Percentiles rank a stretch among this genome's conserved stretches.
Conservation (phyloP, 2,888 invertebrate species). For the Pristionchus fissidentatus region DNA sequence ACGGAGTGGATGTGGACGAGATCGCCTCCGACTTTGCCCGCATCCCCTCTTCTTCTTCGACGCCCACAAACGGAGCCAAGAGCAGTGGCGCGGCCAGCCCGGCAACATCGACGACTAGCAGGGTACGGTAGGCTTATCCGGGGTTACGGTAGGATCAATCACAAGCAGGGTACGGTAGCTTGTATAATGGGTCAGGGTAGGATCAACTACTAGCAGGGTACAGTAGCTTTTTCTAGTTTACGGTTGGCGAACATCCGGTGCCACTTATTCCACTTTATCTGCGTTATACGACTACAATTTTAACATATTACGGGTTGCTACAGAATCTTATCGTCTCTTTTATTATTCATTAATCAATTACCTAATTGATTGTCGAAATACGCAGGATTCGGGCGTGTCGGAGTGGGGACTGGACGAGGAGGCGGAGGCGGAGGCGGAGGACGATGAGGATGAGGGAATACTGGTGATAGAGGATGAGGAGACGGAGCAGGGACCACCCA, state of each 20-base stretch:
- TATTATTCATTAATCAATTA: not conserved
- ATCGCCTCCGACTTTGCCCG: not conserved
- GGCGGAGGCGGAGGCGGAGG: conserved; percentile 36
- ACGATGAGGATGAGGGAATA: not conserved
- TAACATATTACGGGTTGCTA: no score
- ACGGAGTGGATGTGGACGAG: not conserved
- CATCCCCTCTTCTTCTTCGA: not conserved
- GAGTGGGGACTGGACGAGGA: conserved; percentile 45
- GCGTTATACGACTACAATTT: no score
- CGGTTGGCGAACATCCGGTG: no score
- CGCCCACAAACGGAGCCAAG: not conserved
- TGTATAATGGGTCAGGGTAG: no score
- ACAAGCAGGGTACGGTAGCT: not conserved
- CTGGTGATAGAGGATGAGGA: not conserved
- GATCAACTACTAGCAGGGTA: no score
- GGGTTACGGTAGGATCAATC: not conserved
- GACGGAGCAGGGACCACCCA: not conserved
- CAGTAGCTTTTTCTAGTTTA: no score
- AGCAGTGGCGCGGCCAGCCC: not conserved
- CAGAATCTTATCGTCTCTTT: not conserved
- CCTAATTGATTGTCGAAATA: not conserved
- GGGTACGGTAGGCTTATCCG: no score
- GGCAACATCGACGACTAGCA: not conserved
- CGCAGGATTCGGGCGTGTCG: conserved; percentile 30
- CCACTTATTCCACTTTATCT: no score